Conservation (phyloP, 2,888 invertebrate genomes). For the Mesochorus sp. region DNA sequence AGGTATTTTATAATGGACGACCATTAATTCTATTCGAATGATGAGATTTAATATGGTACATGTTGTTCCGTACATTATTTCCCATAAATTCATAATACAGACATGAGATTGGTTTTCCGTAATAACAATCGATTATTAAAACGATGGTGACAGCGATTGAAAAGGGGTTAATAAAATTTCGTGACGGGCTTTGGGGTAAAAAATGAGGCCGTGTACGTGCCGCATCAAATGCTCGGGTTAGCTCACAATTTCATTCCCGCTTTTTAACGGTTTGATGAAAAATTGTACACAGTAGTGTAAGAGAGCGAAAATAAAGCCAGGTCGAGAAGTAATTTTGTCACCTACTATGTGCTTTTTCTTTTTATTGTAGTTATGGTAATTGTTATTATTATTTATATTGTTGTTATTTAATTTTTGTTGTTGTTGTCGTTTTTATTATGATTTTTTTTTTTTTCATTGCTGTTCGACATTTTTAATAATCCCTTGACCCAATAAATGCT, state of each 20-base stretch:
- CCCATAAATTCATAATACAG: background rate
- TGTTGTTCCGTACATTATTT: background rate
- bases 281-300: slow-evolving; percentile 8
- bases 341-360: slow-evolving; percentile 1
- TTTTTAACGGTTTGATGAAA: slow-evolving; percentile 3
- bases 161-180: background rate
- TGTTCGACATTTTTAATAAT: background rate
- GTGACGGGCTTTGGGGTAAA: background rate
- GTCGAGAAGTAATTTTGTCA: slow-evolving; percentile 31
- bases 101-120: background rate
- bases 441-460: background rate
- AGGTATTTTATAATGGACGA: background rate
- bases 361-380: too few species aligned
- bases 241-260: slow-evolving; percentile 8
- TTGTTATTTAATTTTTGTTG: background rate
- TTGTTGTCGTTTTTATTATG: background rate
- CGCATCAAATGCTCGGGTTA: background rate
- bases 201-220: background rate
- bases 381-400: too few species aligned
- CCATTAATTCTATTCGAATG: background rate
- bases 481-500: too few species aligned
- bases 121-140: background rate
- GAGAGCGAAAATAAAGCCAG: slow-evolving; percentile 27
- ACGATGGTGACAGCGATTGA: background rate
- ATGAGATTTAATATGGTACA: background rate